Percentiles rank a stretch among this genome's conserved stretches.
Conservation (phyloP, 2,888 invertebrate genomes). For the Digitonthophagus gazella region DNA sequence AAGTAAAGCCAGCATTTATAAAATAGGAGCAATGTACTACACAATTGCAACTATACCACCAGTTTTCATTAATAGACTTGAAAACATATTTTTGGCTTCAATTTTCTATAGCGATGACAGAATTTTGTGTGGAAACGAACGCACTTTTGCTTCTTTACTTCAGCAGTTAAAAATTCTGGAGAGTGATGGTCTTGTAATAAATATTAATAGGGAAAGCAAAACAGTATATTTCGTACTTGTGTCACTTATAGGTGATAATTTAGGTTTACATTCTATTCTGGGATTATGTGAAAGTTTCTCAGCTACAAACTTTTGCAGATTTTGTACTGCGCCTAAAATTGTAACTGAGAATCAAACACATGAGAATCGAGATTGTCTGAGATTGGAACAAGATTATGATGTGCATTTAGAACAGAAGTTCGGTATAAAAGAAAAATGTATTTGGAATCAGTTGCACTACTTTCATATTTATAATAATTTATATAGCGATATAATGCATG, state of each 20-base stretch:
- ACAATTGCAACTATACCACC: conserved; percentile 32
- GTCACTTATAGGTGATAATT: conserved; percentile 37
- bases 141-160: conserved; percentile 32
- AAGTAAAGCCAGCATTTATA: conserved; percentile 32
- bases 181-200: conserved; percentile 32
- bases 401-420: neutral
- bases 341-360: neutral
- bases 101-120: conserved; percentile 35
- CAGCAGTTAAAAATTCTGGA: conserved; percentile 34
- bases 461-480: conserved; percentile 40
- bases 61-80: conserved; percentile 22
- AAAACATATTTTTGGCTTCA: conserved; percentile 35
- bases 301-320: conserved; percentile 34
- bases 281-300: conserved; percentile 37
- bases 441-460: conserved; percentile 35
- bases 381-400: neutral
- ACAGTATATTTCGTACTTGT: conserved; percentile 31
- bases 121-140: conserved; percentile 33
- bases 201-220: conserved; percentile 17
- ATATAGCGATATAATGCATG: conserved; percentile 42
- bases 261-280: conserved; percentile 35
- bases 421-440: conserved; percentile 35
- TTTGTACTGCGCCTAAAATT: conserved; percentile 28
- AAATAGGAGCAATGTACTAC: conserved; percentile 34
- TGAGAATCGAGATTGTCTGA: neutral